These are phyloP conservation scores for Achlya flavicornis DNA, from an alignment of 2,888 invertebrate genomes.

Conservation along the genomic window DNA sequence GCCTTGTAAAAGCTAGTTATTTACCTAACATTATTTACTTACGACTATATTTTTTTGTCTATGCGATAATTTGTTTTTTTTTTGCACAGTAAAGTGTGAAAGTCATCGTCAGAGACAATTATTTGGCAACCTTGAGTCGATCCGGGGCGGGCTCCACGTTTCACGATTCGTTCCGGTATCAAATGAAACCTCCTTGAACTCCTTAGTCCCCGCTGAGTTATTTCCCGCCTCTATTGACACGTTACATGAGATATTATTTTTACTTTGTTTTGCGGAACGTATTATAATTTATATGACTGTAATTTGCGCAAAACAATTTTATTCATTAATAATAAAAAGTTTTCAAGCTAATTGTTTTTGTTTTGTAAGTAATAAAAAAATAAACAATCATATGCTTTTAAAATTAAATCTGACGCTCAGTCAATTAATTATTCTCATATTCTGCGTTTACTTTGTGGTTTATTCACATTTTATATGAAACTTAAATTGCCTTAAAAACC, in stretches of 20 bases:
- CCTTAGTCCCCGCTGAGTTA: background rate
- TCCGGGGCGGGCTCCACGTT: background rate
- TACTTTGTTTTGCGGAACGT: background rate
- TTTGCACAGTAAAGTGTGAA: conserved; percentile 47
- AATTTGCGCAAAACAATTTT: background rate
- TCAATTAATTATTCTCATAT: background rate
- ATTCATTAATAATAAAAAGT: no score
- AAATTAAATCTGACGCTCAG: background rate
- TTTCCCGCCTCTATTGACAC: background rate
- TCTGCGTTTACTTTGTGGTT: background rate
- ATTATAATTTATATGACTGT: background rate
- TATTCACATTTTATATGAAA: background rate
- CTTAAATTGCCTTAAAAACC: background rate
- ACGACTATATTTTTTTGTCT: background rate
- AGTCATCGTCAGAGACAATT: conserved; percentile 47
- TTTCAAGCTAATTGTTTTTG: no score
- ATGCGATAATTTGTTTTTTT: conserved; percentile 31
- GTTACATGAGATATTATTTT: no score
- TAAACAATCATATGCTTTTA: background rate
- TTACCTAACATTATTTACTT: background rate
- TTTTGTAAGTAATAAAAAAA: no score
- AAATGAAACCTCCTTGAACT: background rate
- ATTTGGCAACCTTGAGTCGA: conserved; percentile 36
- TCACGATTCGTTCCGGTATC: background rate
- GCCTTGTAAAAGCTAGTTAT: no score